phyloP scores from a whole-genome alignment of 2,797 vertebrate genomes.

The Melanogrammus aeglefinus region DNA sequence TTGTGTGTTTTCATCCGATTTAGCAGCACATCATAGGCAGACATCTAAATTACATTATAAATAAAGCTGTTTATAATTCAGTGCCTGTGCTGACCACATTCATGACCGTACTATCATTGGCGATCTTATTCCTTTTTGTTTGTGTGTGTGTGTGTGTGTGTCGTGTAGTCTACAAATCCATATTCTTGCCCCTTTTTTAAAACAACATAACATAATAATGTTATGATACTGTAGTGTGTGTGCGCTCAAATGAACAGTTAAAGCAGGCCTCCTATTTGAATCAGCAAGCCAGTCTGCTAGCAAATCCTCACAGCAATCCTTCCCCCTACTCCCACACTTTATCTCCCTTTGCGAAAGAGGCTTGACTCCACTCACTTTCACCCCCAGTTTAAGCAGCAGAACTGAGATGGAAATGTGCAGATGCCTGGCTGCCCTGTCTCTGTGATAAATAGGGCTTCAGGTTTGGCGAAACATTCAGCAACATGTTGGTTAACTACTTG shows the following conservation, averaged over 20 bases:
- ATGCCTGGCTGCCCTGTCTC: slow-evolving; percentile 13
- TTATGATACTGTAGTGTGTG: not conserved
- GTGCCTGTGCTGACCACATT: not conserved
- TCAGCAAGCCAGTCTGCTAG: not conserved
- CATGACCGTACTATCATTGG: not conserved
- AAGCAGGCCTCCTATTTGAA: not conserved
- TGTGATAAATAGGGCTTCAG: not conserved
- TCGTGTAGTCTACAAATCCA: not conserved
- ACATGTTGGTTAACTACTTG: not conserved
- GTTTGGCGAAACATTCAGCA: slow-evolving; percentile 16
- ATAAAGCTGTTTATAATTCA: not conserved
- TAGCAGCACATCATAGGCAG: not conserved
- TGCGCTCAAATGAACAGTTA: not conserved
- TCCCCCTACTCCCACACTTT: slow-evolving; percentile 9
- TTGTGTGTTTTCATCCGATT: not conserved
- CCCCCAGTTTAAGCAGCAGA: slow-evolving; percentile 13
- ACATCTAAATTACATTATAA: not conserved
- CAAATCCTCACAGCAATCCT: not conserved
- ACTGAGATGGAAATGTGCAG: slow-evolving; percentile 17
- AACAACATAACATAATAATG: not conserved
- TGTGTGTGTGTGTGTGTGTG: not conserved
- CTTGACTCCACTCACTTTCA: slow-evolving; percentile 25
- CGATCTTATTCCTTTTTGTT: not conserved
- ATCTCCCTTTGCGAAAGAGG: not conserved
- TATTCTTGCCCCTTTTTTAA: not conserved